Conservation (phyloP, 2,797 vertebrate genomes). For the Geotrypetes seraphini region DNA sequence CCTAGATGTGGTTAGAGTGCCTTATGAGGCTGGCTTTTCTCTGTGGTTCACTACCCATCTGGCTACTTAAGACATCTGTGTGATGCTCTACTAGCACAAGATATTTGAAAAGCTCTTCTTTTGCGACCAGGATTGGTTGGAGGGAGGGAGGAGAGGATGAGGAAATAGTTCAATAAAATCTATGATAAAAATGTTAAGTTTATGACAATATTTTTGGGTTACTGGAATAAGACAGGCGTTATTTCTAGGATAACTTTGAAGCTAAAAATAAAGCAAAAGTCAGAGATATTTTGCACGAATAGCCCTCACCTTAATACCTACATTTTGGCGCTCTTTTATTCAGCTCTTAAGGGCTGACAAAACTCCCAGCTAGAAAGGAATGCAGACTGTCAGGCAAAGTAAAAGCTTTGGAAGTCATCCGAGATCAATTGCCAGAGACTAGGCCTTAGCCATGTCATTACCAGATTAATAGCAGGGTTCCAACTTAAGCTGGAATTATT, state of each 20-base stretch:
- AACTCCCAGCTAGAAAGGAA: conserved; percentile 47
- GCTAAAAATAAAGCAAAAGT: conserved; percentile 61
- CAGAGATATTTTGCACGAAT: conserved; percentile 59
- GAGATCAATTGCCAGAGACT: conserved; percentile 54
- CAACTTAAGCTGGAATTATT: conserved; percentile 61
- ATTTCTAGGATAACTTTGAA: conserved; percentile 63
- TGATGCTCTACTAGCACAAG: no score
- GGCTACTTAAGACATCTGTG: no score
- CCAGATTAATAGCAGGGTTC: conserved; percentile 62
- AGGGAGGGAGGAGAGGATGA: no score
- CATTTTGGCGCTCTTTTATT: conserved; percentile 29
- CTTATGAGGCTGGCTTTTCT: no score
- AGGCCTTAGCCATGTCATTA: conserved; percentile 58
- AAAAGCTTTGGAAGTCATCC: conserved; percentile 54
- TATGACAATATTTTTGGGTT: no score
- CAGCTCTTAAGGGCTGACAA: conserved; percentile 33
- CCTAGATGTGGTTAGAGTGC: no score
- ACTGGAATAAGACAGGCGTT: conserved; percentile 61
- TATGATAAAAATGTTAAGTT: no score
- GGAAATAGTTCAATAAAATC: no score
- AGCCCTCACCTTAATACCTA: conserved; percentile 61
- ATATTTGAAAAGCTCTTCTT: no score
- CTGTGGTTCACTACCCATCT: no score
- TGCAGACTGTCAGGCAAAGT: conserved; percentile 51
- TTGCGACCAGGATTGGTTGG: no score